Percentiles rank a stretch among this genome's conserved stretches.
These are phyloP conservation scores for Esox lucius DNA, from an alignment of 2,797 vertebrate species.

Conservation along the genomic window DNA sequence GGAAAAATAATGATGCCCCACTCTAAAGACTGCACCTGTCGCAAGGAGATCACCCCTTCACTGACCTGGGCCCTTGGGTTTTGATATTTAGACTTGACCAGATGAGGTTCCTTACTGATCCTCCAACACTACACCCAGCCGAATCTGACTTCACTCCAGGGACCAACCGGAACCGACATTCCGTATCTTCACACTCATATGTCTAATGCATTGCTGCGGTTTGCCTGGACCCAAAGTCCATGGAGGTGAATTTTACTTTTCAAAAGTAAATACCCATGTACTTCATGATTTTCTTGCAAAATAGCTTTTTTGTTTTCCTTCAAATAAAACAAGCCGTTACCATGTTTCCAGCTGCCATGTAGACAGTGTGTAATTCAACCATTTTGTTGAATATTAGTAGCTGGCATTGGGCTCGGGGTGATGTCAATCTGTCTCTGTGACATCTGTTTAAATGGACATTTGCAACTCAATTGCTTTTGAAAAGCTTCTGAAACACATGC, in stretches of 20 bases:
- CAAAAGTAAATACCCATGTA: conserved; percentile 16
- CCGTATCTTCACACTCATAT: neutral
- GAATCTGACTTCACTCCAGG: too few relatives aligned
- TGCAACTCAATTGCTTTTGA: neutral
- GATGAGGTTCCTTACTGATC: too few relatives aligned
- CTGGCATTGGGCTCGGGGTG: conserved; percentile 28
- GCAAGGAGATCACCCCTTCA: too few relatives aligned
- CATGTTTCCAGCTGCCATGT: neutral
- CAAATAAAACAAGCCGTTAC: conserved; percentile 1
- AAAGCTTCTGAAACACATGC: neutral
- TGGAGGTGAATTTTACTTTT: conserved; percentile 19
- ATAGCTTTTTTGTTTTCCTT: neutral
- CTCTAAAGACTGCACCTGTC: too few relatives aligned
- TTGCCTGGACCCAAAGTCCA: conserved; percentile 4
- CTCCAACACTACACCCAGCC: too few relatives aligned
- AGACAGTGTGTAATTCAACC: conserved; percentile 19
- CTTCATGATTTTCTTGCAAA: conserved; percentile 17
- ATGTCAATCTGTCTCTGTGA: conserved; percentile 11
- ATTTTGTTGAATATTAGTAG: conserved; percentile 23
- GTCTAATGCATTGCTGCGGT: conserved; percentile 9
- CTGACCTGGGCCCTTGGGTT: too few relatives aligned
- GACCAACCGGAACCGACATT: too few relatives aligned
- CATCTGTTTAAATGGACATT: conserved; percentile 10
- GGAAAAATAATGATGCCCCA: too few relatives aligned
- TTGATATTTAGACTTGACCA: too few relatives aligned